Evolutionary conservation across 1,140 invertebrate genomes (phyloP).

Genomic region (Matsumurasca onukii): DNA sequence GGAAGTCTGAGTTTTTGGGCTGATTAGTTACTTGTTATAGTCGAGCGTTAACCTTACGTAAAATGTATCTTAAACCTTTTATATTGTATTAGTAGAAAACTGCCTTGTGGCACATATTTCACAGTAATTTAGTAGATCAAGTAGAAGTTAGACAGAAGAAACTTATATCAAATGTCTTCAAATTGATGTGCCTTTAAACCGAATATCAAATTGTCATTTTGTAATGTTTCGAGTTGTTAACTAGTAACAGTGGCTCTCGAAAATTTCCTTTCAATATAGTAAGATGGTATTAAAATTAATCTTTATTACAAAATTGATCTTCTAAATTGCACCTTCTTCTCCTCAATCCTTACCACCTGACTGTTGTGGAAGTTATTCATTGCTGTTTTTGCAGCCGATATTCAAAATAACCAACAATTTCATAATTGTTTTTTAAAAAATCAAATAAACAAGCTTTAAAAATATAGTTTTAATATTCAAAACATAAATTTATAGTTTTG

Average conservation of each 20-base stretch:
- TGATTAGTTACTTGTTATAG: too few relatives aligned
- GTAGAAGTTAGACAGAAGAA: too few relatives aligned
- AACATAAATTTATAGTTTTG: not conserved
- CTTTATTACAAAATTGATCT: constrained; percentile 13
- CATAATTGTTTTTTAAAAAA: too few relatives aligned
- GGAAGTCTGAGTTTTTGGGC: too few relatives aligned
- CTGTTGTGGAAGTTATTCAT: not conserved
- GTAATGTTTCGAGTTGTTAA: constrained; percentile 24
- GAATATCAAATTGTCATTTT: constrained; percentile 25
- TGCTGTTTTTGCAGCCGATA: too few relatives aligned
- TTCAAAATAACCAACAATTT: too few relatives aligned
- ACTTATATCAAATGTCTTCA: too few relatives aligned
- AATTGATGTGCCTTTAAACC: constrained; percentile 25
- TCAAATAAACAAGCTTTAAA: not conserved
- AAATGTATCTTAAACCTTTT: too few relatives aligned
- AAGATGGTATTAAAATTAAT: constrained; percentile 28
- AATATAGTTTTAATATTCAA: not conserved
- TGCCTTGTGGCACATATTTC: too few relatives aligned
- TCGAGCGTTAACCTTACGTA: too few relatives aligned
- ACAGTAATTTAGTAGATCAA: too few relatives aligned
- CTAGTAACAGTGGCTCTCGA: not conserved
- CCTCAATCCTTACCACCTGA: not conserved
- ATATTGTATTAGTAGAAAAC: too few relatives aligned
- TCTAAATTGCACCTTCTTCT: not conserved
- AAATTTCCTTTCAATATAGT: constrained; percentile 19